Conservation (phyloP, 2,888 invertebrate species). For the Tipula helvola region DNA sequence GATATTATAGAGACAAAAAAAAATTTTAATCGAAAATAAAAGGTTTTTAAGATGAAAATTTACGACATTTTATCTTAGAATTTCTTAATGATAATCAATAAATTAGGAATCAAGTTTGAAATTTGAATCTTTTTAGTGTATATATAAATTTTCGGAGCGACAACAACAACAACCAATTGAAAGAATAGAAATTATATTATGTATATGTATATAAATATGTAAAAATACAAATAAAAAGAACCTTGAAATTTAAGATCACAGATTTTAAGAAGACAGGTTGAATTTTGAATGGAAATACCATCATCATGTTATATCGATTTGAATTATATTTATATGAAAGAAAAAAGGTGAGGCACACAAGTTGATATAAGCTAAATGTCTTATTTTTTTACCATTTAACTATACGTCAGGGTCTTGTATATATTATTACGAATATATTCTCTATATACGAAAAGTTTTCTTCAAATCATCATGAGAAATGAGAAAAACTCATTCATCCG, state of each 20-base stretch:
- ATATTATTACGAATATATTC: background rate
- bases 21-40: background rate
- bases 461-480: background rate
- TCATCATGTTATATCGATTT: background rate
- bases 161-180: background rate
- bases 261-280: slow-evolving; percentile 4
- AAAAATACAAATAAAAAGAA: background rate
- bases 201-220: no score
- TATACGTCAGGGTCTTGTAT: background rate
- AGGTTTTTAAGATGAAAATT: background rate
- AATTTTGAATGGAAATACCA: background rate
- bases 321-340: background rate
- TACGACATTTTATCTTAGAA: slow-evolving; percentile 4
- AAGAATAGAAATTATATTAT: background rate
- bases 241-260: background rate
- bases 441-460: background rate
- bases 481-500: background rate
- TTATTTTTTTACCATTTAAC: no score
- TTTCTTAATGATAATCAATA: slow-evolving; percentile 4
- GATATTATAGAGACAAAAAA: background rate
- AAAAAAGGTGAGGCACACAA: background rate
- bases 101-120: background rate
- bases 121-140: background rate
- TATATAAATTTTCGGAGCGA: background rate
- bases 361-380: background rate